Conservation (phyloP, 2,797 vertebrate genomes). For the Liasis olivaceus region DNA sequence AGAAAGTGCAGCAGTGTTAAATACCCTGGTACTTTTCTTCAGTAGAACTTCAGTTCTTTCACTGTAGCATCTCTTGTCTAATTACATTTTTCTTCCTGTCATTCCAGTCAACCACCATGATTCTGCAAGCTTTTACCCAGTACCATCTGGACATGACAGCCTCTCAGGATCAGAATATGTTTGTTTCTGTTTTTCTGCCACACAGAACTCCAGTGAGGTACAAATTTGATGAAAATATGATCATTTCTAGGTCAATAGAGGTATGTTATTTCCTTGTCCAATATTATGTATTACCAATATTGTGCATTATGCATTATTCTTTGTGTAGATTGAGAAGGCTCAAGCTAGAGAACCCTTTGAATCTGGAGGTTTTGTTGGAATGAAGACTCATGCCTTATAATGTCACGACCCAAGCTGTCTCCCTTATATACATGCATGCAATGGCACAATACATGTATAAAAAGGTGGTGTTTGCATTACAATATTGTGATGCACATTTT, state of each 20-base stretch:
- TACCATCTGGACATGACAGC: conserved; percentile 67
- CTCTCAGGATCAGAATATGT: conserved; percentile 69
- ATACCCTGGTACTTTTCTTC: too few relatives aligned
- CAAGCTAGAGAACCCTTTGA: not conserved
- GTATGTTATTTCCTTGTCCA: conserved; percentile 48
- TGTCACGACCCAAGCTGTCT: too few relatives aligned
- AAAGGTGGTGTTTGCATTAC: too few relatives aligned
- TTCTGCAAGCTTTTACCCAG: conserved; percentile 84
- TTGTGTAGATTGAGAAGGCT: not conserved
- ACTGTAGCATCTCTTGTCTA: fast-evolving
- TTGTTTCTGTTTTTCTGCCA: conserved; percentile 78
- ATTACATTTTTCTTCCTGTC: not conserved
- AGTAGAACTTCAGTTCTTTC: not conserved
- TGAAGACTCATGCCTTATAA: too few relatives aligned
- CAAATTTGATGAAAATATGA: conserved; percentile 64
- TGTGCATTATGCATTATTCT: too few relatives aligned
- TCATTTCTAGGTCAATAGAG: conserved; percentile 71
- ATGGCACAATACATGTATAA: too few relatives aligned
- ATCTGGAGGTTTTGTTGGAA: too few relatives aligned
- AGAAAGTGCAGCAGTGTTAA: too few relatives aligned
- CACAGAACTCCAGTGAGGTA: conserved; percentile 59
- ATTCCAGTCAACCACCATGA: conserved; percentile 82
- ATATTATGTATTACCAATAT: not conserved
- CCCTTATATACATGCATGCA: too few relatives aligned
- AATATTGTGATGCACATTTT: too few relatives aligned